Evolutionary conservation across 2,113 vertebrate genomes (phyloP).

Genomic region (Tachuris rubrigastra): DNA sequence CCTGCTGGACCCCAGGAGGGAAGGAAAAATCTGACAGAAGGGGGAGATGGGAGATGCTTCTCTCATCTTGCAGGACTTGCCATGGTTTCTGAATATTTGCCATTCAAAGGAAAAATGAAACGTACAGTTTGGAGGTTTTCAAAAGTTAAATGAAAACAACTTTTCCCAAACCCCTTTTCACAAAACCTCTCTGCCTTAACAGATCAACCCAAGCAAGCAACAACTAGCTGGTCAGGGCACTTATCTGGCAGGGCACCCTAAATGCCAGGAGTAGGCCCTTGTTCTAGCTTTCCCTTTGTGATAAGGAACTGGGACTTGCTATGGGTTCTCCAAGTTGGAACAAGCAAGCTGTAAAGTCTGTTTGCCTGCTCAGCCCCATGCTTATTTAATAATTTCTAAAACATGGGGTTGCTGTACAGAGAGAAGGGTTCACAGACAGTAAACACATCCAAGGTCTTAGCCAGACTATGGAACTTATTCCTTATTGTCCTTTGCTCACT

Average conservation of each 20-base stretch:
- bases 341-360: background rate
- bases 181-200: background rate
- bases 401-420: background rate
- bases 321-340: background rate
- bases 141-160: background rate
- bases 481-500: background rate
- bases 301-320: background rate
- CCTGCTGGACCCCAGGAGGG: background rate
- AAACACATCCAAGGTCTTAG: background rate
- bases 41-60: fast-evolving
- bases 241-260: background rate
- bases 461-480: background rate
- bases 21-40: background rate
- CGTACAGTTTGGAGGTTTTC: background rate
- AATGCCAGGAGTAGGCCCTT: background rate
- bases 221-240: background rate
- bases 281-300: background rate
- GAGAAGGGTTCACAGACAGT: background rate
- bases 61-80: background rate
- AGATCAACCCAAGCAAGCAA: background rate
- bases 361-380: background rate
- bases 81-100: background rate
- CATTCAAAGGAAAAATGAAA: background rate
- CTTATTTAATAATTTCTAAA: background rate
- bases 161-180: background rate